Conservation (phyloP, 2,797 vertebrate species). For the Tenualosa ilisha region DNA sequence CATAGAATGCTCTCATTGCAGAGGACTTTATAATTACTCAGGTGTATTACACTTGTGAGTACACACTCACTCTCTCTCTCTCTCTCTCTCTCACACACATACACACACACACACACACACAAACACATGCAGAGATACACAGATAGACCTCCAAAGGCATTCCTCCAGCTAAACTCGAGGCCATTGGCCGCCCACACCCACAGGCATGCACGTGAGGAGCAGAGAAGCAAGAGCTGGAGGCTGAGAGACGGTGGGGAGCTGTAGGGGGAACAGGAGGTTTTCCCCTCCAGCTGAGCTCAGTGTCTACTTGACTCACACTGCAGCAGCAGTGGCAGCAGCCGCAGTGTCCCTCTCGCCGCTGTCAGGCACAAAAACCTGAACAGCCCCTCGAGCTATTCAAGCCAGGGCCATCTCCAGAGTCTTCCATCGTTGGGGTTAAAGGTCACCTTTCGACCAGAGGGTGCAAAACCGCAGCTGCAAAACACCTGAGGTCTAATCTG, state of each 20-base stretch:
- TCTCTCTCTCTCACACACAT: neutral
- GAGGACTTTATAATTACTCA: neutral
- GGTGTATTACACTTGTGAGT: neutral
- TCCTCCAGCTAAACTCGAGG: neutral
- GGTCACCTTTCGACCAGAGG: neutral
- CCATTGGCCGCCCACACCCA: neutral
- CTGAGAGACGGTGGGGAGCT: neutral
- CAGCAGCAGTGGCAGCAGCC: neutral
- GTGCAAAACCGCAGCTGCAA: neutral
- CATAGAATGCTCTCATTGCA: neutral
- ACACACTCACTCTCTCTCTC: neutral
- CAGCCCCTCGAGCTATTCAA: neutral
- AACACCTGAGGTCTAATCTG: neutral
- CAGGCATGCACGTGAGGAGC: neutral
- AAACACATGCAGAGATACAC: neutral
- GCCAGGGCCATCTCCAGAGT: conserved; percentile 2
- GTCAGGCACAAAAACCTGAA: neutral
- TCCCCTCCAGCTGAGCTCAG: conserved; percentile 8
- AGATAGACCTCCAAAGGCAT: neutral
- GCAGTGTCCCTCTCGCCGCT: neutral
- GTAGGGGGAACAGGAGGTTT: neutral
- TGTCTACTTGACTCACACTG: neutral
- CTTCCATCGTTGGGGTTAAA: neutral
- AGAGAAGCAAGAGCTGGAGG: neutral
- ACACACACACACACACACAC: neutral